These are phyloP conservation scores for Galaxias olidus DNA, from an alignment of 2,797 vertebrate genomes.

Conservation along the genomic window DNA sequence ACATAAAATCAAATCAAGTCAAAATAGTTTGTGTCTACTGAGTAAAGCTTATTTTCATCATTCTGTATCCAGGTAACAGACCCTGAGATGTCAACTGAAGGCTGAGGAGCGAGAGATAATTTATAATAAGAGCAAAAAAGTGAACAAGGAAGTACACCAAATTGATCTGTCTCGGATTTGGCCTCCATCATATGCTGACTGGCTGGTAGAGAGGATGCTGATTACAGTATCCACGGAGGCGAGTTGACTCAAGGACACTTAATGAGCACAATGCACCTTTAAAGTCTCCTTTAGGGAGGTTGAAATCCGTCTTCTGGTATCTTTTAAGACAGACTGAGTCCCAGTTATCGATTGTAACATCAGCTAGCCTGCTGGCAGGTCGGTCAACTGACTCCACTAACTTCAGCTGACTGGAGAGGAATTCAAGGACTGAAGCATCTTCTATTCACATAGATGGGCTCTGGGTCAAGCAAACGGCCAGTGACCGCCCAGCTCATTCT, in stretches of 20 bases:
- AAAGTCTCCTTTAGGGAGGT: too few relatives aligned
- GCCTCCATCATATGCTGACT: too few relatives aligned
- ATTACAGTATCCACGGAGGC: too few relatives aligned
- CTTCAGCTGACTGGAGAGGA: constrained; percentile 51
- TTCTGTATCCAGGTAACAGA: constrained; percentile 28
- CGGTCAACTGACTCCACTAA: constrained; percentile 48
- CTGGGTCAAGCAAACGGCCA: background rate
- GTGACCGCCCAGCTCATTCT: constrained; percentile 58
- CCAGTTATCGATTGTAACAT: constrained; percentile 45
- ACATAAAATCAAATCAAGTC: constrained; percentile 25
- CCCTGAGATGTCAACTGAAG: constrained; percentile 38
- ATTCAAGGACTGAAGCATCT: constrained; percentile 30
- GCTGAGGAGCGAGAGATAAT: constrained; percentile 25
- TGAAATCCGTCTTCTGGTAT: constrained; percentile 23
- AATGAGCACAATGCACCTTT: too few relatives aligned
- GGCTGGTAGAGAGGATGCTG: too few relatives aligned
- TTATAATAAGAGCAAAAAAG: too few relatives aligned
- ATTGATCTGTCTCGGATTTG: too few relatives aligned
- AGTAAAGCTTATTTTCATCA: constrained; percentile 25
- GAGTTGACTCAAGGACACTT: too few relatives aligned
- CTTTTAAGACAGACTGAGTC: constrained; percentile 39
- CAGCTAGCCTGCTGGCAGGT: constrained; percentile 36
- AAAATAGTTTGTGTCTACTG: constrained; percentile 21
- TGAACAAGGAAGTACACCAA: too few relatives aligned
- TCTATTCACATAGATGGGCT: constrained; percentile 41